Percentiles rank a stretch among this genome's conserved stretches.
Evolutionary conservation across 2,113 vertebrate genomes (phyloP).

Genomic region (Vimba vimba): DNA sequence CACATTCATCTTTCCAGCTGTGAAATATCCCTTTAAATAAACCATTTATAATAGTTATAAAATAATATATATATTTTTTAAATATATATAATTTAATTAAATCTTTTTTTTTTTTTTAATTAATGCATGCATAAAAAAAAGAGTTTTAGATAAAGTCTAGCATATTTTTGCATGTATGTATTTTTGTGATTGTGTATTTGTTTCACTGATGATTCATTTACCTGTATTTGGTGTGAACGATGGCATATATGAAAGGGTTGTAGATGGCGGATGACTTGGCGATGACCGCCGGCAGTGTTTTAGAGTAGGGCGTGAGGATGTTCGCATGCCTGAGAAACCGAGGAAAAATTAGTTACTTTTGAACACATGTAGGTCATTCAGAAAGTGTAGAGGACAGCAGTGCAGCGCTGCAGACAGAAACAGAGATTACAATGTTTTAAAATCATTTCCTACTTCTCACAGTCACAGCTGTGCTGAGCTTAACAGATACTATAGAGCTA

Average conservation of each 20-base stretch:
- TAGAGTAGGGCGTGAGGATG: slow-evolving; percentile 85
- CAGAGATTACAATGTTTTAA: not conserved
- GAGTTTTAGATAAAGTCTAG: not conserved
- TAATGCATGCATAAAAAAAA: too few relatives aligned
- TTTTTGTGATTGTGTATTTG: not conserved
- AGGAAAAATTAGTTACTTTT: not conserved
- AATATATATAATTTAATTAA: too few relatives aligned
- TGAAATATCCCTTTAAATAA: too few relatives aligned
- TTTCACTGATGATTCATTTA: slow-evolving; percentile 55
- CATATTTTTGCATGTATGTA: not conserved
- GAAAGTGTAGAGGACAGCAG: not conserved
- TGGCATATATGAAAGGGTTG: slow-evolving; percentile 94
- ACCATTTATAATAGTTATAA: too few relatives aligned
- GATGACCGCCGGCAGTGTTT: slow-evolving; percentile 89
- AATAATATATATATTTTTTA: too few relatives aligned
- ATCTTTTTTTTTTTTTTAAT: too few relatives aligned
- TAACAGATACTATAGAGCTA: not conserved
- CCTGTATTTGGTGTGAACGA: slow-evolving; percentile 94
- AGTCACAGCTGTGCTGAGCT: slow-evolving; percentile 9
- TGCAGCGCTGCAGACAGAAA: not conserved
- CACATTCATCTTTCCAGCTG: too few relatives aligned
- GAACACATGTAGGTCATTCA: not conserved
- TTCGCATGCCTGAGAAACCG: slow-evolving; percentile 78
- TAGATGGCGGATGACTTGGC: slow-evolving; percentile 94
- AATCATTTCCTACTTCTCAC: slow-evolving; percentile 1